phyloP scores from a whole-genome alignment of 2,888 invertebrate genomes.

The Sminthurinus aureus region DNA sequence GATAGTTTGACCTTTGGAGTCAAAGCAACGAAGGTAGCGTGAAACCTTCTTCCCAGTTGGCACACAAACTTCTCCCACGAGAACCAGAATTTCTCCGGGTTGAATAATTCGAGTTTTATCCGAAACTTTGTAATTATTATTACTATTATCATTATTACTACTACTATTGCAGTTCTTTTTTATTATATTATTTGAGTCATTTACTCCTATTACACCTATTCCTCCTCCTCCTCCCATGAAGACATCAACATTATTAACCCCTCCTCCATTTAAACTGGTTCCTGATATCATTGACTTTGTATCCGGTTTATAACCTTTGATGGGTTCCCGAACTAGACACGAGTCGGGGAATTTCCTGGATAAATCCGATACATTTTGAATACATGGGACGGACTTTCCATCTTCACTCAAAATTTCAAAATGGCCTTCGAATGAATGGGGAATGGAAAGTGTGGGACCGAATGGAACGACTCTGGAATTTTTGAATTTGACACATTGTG shows the following conservation, averaged over 20 bases:
- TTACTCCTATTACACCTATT: too few relatives aligned
- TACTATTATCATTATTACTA: background rate
- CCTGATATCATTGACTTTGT: background rate
- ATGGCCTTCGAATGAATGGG: constrained; percentile 88
- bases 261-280: background rate
- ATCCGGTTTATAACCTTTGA: constrained; percentile 62
- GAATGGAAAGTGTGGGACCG: constrained; percentile 85
- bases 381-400: constrained; percentile 87
- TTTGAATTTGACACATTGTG: constrained; percentile 89
- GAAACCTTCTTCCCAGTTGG: constrained; percentile 68
- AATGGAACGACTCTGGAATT: constrained; percentile 79
- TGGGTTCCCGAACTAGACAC: constrained; percentile 80
- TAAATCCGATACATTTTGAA: constrained; percentile 86
- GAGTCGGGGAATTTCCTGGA: constrained; percentile 66
- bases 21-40: constrained; percentile 84
- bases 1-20: constrained; percentile 82
- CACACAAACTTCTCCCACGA: constrained; percentile 72
- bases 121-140: constrained; percentile 61
- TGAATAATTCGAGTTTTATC: constrained; percentile 73
- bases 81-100: constrained; percentile 84
- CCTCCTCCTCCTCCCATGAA: background rate
- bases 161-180: background rate
- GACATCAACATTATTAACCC: background rate
- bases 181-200: too few relatives aligned
- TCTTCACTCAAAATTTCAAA: constrained; percentile 95